Evolutionary conservation across 2,797 vertebrate genomes (phyloP), one percentile per base, ranked within the genome.

Genomic region (Artibeus jamaicensis): DNA sequence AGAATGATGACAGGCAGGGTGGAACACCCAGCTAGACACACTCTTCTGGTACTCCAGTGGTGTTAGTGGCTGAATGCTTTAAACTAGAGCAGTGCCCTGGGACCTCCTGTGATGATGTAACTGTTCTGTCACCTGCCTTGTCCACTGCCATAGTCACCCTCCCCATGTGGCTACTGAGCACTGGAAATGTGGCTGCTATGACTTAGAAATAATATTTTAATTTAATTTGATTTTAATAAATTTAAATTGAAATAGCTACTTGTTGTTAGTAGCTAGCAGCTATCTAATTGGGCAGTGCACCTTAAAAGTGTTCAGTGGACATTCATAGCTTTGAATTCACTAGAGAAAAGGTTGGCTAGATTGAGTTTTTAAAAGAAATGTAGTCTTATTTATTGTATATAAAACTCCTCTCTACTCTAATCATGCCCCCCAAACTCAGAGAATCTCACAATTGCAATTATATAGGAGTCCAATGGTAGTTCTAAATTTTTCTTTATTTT

Each of bases 401-500:
- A 10, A 71, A 84, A 55, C 26, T 92, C 29, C 3, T 76, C 18
- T 50, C 6, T 86, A 53, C 46, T 79, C 22, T 53, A 32, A 55
- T 65, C n/a, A 50, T 42, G 29, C 2, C 3, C 42, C n/a, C 2
- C 70, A 78, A 93, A 91, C 32, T 73, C 82, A 34, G 86, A 95
- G 53, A 83, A 82, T 44, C 9, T 89, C 42, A 90, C 5, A 65
- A 34, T 46, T 76, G 21, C 6, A 86, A 8, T 70, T 93, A 37
- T n/a, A 39, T 89, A 34, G 89, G 39, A 70, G n/a, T 78, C 46
- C 68, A 94, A 78, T 59, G 29, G 57, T 71, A 26, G 3, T 77
- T 95, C 8, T 85, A 68, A 62, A 42, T 91, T 37, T 5, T 93
- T 95, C 26, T 86, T 84, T 77, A 26, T 37, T 74, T 95, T 90